Percentiles rank a stretch among this genome's conserved stretches.
phyloP scores from a whole-genome alignment of 2,113 vertebrate species.

The Antigone vipio region DNA sequence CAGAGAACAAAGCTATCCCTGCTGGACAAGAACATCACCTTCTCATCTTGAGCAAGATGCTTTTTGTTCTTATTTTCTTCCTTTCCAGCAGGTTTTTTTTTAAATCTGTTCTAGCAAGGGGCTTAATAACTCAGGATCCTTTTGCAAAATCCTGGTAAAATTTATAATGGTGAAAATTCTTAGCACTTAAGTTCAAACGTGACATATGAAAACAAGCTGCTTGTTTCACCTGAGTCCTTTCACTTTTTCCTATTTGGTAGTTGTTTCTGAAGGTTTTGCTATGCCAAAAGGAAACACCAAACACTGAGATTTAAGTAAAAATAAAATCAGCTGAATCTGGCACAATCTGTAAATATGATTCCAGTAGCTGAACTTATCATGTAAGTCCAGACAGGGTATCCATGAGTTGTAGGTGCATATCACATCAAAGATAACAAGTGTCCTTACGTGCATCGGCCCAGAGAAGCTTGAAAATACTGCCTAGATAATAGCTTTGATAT shows the following conservation, averaged over 20 bases:
- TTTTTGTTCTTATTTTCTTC: not conserved
- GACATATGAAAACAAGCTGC: not conserved
- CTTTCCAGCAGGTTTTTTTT: not conserved
- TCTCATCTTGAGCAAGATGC: not conserved
- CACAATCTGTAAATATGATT: not conserved
- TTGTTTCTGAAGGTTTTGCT: not conserved
- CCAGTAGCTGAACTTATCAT: not conserved
- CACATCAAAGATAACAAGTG: not conserved
- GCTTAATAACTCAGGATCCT: not conserved
- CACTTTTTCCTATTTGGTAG: not conserved
- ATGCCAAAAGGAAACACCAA: not conserved
- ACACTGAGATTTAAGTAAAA: not conserved
- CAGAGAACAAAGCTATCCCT: not conserved
- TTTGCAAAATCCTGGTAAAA: not conserved
- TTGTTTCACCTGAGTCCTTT: not conserved
- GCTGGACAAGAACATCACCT: not conserved
- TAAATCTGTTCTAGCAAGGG: not conserved
- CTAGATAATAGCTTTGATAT: not conserved
- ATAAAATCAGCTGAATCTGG: not conserved
- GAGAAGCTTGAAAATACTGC: not conserved
- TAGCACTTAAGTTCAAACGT: not conserved
- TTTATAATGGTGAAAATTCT: not conserved
- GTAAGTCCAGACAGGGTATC: not conserved
- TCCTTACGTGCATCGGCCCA: not conserved
- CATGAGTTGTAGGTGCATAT: not conserved